A percentile compares a stretch with the other conserved stretches of the same genome.
These are phyloP conservation scores for Apodemus speciosus DNA, from an alignment of 2,113 vertebrate species.

Conservation along the genomic window DNA sequence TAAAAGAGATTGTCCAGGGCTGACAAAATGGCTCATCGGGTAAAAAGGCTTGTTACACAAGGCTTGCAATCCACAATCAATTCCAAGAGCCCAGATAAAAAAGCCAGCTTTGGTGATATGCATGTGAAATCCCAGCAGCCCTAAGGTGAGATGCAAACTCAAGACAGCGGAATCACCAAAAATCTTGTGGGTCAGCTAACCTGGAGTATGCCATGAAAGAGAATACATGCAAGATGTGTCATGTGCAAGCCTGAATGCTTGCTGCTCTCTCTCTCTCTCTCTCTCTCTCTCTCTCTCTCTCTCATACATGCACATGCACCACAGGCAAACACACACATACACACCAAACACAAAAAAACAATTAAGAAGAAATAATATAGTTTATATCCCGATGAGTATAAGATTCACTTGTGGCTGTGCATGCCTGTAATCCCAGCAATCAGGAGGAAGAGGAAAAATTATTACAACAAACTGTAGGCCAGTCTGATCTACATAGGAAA, in stretches of 20 bases:
- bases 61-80: neutral
- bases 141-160: neutral
- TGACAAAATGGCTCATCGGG: neutral
- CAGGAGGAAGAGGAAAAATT: neutral
- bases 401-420: neutral
- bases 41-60: neutral
- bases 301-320: too few relatives aligned
- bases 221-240: neutral
- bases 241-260: neutral
- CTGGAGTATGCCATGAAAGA: too few relatives aligned
- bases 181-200: neutral
- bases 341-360: neutral
- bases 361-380: neutral
- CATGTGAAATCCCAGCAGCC: neutral
- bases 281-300: too few relatives aligned
- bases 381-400: neutral
- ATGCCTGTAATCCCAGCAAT: neutral
- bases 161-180: neutral
- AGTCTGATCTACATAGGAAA: neutral
- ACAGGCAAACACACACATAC: neutral
- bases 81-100: neutral
- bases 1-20: neutral
- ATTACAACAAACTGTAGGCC: neutral
- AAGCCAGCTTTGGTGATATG: neutral
- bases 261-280: too few relatives aligned